Conservation (phyloP, 2,113 vertebrate genomes). For the Anguilla japonica region DNA sequence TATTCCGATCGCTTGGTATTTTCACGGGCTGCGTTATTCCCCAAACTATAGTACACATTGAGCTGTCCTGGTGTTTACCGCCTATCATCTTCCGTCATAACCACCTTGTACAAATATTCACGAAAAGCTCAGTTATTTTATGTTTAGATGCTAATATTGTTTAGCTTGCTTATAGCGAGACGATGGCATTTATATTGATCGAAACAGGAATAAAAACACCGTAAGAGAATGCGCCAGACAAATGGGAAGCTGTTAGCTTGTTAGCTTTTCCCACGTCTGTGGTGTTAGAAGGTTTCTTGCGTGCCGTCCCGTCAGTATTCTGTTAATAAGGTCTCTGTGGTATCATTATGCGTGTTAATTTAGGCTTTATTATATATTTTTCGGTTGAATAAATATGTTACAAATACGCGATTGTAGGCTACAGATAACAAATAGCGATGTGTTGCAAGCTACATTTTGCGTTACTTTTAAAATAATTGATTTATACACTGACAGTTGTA, state of each 20-base stretch:
- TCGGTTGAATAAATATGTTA: not conserved
- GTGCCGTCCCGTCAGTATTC: not conserved
- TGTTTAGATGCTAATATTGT: not conserved
- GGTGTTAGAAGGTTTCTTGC: not conserved
- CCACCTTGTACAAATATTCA: not conserved
- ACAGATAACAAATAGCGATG: not conserved
- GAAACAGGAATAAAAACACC: not conserved
- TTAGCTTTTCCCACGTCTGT: not conserved
- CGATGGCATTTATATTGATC: not conserved
- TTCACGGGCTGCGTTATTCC: constrained; percentile 6
- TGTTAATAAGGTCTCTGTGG: not conserved
- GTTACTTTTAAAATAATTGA: not conserved
- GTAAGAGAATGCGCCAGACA: not conserved
- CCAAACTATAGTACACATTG: constrained; percentile 5
- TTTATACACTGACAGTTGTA: not conserved
- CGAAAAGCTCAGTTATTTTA: not conserved
- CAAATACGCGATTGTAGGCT: not conserved
- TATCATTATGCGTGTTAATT: not conserved
- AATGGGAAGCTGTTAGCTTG: constrained; percentile 10
- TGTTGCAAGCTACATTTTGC: not conserved
- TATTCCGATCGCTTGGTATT: constrained; percentile 17
- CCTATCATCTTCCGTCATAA: not conserved
- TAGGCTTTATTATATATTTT: not conserved
- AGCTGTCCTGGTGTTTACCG: constrained; percentile 3
- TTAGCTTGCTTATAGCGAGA: not conserved